These are phyloP conservation scores for Phylloscopus trochilus DNA, from an alignment of 2,113 vertebrate species.

Conservation along the genomic window DNA sequence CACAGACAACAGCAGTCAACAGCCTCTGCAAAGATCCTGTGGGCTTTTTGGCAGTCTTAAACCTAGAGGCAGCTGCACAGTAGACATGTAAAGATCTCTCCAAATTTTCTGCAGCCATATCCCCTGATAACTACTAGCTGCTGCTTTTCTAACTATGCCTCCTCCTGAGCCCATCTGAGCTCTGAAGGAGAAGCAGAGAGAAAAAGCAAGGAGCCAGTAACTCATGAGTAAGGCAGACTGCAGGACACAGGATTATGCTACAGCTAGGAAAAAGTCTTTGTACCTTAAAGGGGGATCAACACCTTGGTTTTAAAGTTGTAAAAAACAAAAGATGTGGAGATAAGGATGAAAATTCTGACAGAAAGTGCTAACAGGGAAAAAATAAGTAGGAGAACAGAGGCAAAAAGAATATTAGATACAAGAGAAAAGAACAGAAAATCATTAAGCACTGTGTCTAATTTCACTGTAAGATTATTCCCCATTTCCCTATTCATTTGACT, in stretches of 20 bases:
- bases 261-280: neutral
- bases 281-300: neutral
- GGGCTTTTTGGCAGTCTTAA: slow-evolving; percentile 34
- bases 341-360: neutral
- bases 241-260: neutral
- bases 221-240: neutral
- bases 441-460: neutral
- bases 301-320: neutral
- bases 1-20: slow-evolving; percentile 28
- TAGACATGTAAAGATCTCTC: neutral
- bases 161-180: neutral
- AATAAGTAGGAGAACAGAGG: neutral
- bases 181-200: neutral
- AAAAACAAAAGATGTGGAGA: neutral
- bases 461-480: neutral
- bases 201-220: neutral
- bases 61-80: slow-evolving; percentile 14
- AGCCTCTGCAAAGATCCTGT: neutral
- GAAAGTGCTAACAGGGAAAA: neutral
- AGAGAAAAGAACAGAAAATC: neutral
- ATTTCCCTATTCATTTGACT: neutral
- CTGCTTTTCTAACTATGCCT: neutral
- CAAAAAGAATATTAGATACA: neutral
- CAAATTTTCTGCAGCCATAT: slow-evolving; percentile 3
- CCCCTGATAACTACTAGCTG: slow-evolving; percentile 1